Percentiles rank a stretch among this genome's conserved stretches.
These are phyloP conservation scores for Psophia crepitans DNA, from an alignment of 2,113 vertebrate species.

Conservation along the genomic window DNA sequence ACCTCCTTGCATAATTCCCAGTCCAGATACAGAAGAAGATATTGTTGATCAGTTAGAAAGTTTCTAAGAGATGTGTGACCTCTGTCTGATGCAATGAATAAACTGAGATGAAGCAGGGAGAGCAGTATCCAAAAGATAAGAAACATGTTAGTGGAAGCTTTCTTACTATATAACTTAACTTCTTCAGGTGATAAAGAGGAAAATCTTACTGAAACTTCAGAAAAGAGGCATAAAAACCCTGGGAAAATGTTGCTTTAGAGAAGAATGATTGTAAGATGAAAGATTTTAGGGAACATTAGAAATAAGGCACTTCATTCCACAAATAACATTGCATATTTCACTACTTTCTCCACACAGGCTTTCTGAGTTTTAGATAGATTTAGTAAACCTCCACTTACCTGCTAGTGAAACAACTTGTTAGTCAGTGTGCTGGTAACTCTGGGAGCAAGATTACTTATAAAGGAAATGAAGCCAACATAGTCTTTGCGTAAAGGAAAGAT, in stretches of 20 bases:
- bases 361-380: not conserved
- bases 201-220: not conserved
- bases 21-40: not conserved
- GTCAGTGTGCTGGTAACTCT: not conserved
- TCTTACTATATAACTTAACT: not conserved
- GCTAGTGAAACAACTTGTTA: slow-evolving; percentile 27
- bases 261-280: not conserved
- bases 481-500: slow-evolving; percentile 53
- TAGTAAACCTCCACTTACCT: slow-evolving; percentile 65
- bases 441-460: slow-evolving; percentile 37
- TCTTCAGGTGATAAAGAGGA: not conserved
- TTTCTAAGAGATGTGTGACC: not conserved
- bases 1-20: not conserved
- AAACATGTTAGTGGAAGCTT: not conserved
- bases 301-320: not conserved
- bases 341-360: not conserved
- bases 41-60: not conserved
- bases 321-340: not conserved
- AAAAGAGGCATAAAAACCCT: not conserved
- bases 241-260: not conserved
- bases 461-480: slow-evolving; percentile 14
- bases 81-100: not conserved
- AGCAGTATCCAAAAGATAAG: not conserved
- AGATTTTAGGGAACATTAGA: not conserved
- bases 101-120: not conserved